phyloP scores from a whole-genome alignment of 2,113 vertebrate genomes.

The Alligator sinensis region DNA sequence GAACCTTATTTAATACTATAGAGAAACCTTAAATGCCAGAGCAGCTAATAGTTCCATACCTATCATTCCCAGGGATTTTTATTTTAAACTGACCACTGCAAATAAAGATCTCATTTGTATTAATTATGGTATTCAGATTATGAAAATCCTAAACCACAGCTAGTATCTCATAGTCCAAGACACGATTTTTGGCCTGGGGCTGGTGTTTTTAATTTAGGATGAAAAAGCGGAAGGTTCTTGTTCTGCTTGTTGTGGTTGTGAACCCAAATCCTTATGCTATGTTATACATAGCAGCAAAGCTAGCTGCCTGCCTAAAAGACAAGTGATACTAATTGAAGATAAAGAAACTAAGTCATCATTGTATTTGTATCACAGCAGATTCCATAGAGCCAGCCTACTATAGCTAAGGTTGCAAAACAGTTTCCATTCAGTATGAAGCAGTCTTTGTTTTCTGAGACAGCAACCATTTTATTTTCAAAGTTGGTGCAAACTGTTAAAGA shows the following conservation, averaged over 20 bases:
- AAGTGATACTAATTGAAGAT: rapidly evolving
- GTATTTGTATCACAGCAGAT: not conserved
- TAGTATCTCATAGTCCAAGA: no score
- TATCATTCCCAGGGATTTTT: not conserved
- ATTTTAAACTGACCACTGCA: not conserved
- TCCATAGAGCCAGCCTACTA: not conserved
- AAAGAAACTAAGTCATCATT: not conserved
- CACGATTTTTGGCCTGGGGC: no score
- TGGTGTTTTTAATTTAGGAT: rapidly evolving
- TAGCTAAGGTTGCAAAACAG: not conserved
- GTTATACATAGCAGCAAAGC: not conserved
- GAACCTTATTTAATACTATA: not conserved
- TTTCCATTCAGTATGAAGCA: not conserved
- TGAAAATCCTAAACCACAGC: no score
- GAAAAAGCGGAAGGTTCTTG: not conserved
- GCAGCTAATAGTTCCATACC: not conserved
- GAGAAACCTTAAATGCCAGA: no score
- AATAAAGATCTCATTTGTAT: not conserved
- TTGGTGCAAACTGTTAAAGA: not conserved
- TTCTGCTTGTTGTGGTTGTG: not conserved
- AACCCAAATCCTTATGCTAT: rapidly evolving
- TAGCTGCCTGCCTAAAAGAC: not conserved
- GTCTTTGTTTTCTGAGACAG: not conserved
- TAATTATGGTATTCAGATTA: not conserved
- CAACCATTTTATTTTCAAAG: not conserved